Base-by-base conservation (phyloP, 1,140 invertebrate species). In the silkworm (Bombyx mori) region DNA sequence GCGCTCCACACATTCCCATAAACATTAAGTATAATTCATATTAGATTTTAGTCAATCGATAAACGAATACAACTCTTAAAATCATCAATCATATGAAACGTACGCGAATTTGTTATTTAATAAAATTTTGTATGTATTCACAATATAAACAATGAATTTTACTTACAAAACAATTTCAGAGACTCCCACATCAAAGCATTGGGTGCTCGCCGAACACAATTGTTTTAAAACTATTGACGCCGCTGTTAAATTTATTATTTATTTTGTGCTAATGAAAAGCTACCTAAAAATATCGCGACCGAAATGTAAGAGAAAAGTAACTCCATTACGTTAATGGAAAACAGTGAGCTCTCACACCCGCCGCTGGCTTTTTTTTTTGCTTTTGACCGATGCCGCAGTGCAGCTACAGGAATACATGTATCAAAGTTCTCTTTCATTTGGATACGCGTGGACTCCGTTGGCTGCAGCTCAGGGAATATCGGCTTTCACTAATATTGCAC, bases 291-390 rank as follows among this genome's bases (percentile, higher is more conserved):
- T 73, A 18, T 67, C 72, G 73, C 71, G 63, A 62, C 74, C 71
- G 72, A 80, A 76, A 73, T 70, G 67, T 78, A 70, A 73, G 65
- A 70, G 66, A 72, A 71, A 78, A 75, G 68, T 80, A 80, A 81
- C 73, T 83, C 75, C 77, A 83, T 83, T 83, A 83, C 65, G 61
- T 66, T 80, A 80, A 82, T 84, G 79, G 76, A 77, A 82, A 76
- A 79, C 73, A 79, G 73, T 81, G 73, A 67, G 69, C 71, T 71
- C 69, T 79, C 64, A 58, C 71, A 69, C 75, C 26, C 26, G 26
- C 26, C 64, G 68, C 66, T 79, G 69, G 70, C 66, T 75, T 76
- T 80, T 18, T 78, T 80, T 78, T 79, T 71, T 75, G 67, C 69
- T 72, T 67, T 70, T 58, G 61, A 64, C 68, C 68, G 68, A 71